phyloP scores from a whole-genome alignment of 2,797 vertebrate genomes.

The Tarsius wallacei region DNA sequence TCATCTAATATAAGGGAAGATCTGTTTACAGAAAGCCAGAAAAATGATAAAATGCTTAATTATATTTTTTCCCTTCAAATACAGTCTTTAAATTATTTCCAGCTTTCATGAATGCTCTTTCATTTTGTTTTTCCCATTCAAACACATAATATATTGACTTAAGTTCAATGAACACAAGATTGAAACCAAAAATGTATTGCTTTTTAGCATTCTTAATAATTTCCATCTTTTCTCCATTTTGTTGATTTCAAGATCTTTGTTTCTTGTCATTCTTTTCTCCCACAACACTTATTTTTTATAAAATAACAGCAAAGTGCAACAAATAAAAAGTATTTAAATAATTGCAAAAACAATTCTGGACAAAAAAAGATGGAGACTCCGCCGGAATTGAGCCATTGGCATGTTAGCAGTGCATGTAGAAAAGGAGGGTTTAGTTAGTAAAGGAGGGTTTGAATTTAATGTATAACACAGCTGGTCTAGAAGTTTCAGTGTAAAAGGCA shows the following conservation, averaged over 20 bases:
- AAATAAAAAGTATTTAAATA: background rate
- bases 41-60: conserved; percentile 58
- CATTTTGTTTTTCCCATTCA: conserved; percentile 59
- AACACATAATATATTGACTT: conserved; percentile 53
- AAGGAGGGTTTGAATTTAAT: conserved; percentile 41
- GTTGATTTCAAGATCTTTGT: conserved; percentile 46
- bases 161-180: conserved; percentile 59
- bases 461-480: background rate
- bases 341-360: background rate
- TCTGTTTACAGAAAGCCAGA: conserved; percentile 8
- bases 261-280: background rate
- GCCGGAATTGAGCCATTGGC: background rate
- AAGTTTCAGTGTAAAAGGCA: background rate
- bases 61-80: conserved; percentile 30
- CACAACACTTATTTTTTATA: conserved; percentile 16
- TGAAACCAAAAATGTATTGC: conserved; percentile 51
- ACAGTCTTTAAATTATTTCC: conserved; percentile 65
- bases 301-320: conserved; percentile 68
- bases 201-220: conserved; percentile 65
- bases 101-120: conserved; percentile 65
- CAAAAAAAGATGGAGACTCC: conserved; percentile 1
- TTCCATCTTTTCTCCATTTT: conserved; percentile 49
- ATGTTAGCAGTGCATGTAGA: background rate
- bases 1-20: background rate
- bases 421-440: background rate